Evolutionary conservation across 1,140 invertebrate species (phyloP), one percentile per base, ranked within the genome.

Genomic region (Meloidogyne floridensis): DNA sequence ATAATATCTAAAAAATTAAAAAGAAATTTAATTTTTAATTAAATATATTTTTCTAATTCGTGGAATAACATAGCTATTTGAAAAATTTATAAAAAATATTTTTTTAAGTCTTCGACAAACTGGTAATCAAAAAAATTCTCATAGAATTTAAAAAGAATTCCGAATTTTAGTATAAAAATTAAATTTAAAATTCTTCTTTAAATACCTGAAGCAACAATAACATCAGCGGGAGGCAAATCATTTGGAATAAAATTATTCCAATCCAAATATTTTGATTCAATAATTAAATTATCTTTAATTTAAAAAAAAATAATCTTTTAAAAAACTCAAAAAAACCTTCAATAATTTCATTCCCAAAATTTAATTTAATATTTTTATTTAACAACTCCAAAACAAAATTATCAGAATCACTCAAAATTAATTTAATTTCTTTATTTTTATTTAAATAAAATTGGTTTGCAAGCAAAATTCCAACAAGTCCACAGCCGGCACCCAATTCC

Each of bases 401-500:
- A 65, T 65, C 59, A 65, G 59, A 65, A 65, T 65, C 59, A 65
- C 59, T 65, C n/a, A 65, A 65, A 65, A 65, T 65, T n/a, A 65
- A 6, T 65, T 65, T 65, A 7, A 65, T 65, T 65, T 65, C 32
- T 32, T 32, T 32, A 32, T 32, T 65, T 65, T 65, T 15, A 4
- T 59, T 59, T 59, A 54, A 54, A 54, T 11, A 54, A n/a, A 65
- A 65, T 65, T 65, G 59, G 6, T 65, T 65, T n/a, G 77, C 59
- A 15, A 77, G 59, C 2, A 54, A 56, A 80, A 84, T 84, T 53
- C 83, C 83, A 7, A 72, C 82, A 20, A 84, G 76, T 79, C 83
- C 83, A 80, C 83, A 84, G 5, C 83, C 83, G 9, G 83, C 83
- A 54, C 83, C 83, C 43, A 84, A 78, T 75, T 84, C 83, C 42